phyloP scores from a whole-genome alignment of 2,797 vertebrate species.

The Sorex maritimensis region DNA sequence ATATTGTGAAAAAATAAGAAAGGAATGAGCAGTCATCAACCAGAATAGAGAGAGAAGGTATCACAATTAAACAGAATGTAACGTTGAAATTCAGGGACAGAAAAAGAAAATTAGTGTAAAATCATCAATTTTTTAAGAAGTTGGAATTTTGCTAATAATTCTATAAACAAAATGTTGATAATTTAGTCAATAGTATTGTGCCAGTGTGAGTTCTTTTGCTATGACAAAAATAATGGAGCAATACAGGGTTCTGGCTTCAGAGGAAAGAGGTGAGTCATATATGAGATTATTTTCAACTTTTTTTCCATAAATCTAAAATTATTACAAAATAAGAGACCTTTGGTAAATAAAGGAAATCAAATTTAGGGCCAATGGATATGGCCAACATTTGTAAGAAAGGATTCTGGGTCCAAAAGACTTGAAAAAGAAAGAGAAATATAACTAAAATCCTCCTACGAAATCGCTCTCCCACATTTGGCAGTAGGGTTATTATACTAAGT shows the following conservation, averaged over 20 bases:
- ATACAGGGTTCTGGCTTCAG: background rate
- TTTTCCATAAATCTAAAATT: background rate
- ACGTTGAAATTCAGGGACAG: background rate
- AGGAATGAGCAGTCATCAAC: too few relatives aligned
- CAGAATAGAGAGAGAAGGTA: background rate
- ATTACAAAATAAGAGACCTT: background rate
- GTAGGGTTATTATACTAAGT: background rate
- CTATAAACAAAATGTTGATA: background rate
- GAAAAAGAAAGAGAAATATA: too few relatives aligned
- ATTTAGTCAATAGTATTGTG: background rate
- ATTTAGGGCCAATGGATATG: background rate
- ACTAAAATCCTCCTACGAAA: too few relatives aligned
- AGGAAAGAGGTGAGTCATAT: background rate
- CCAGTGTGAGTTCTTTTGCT: background rate
- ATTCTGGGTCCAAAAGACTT: background rate
- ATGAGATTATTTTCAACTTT: slow-evolving; percentile 26
- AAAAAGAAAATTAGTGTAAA: background rate
- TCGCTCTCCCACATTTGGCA: background rate
- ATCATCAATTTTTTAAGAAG: background rate
- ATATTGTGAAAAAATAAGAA: too few relatives aligned
- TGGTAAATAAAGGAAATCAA: background rate
- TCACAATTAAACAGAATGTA: background rate
- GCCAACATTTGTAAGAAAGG: background rate
- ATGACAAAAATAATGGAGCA: background rate
- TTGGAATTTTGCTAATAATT: too few relatives aligned